These are phyloP conservation scores for Plutella xylostella DNA, from an alignment of 2,888 invertebrate genomes.

Conservation along the genomic window DNA sequence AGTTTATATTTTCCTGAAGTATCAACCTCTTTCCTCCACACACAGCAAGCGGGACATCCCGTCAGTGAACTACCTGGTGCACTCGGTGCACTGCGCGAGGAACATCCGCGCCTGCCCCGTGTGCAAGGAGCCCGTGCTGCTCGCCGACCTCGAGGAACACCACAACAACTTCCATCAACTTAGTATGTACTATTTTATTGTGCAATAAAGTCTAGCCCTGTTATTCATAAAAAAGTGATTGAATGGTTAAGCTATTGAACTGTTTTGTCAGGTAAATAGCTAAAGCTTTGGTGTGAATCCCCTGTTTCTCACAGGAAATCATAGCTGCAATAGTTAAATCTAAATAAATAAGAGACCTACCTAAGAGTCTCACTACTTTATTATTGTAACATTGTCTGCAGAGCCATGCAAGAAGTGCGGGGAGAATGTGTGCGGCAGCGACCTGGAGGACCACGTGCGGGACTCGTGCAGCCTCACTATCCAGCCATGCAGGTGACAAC, in stretches of 20 bases:
- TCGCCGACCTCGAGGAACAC: constrained; percentile 70
- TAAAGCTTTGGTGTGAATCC: no score
- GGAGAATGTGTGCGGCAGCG: constrained; percentile 56
- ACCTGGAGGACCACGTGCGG: constrained; percentile 58
- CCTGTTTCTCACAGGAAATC: no score
- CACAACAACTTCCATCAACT: constrained; percentile 51
- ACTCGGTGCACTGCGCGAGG: constrained; percentile 76
- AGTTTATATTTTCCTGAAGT: no score
- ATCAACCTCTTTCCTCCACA: not conserved
- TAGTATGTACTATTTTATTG: constrained; percentile 30
- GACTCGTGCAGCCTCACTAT: constrained; percentile 68
- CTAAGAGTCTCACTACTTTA: no score
- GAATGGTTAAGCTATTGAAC: no score
- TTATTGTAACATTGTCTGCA: constrained; percentile 25
- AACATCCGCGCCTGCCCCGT: constrained; percentile 75
- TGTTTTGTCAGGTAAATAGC: no score
- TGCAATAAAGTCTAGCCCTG: no score
- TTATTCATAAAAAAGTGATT: no score
- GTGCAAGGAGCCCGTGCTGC: constrained; percentile 76
- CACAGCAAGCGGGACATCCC: constrained; percentile 78
- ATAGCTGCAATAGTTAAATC: no score
- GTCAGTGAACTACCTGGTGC: constrained; percentile 75
- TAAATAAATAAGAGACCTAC: no score
- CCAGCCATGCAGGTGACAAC: constrained; percentile 71
- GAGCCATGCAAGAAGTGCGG: constrained; percentile 61